Evolutionary conservation across 2,797 vertebrate genomes (phyloP).

Genomic region (Botia kubotai): DNA sequence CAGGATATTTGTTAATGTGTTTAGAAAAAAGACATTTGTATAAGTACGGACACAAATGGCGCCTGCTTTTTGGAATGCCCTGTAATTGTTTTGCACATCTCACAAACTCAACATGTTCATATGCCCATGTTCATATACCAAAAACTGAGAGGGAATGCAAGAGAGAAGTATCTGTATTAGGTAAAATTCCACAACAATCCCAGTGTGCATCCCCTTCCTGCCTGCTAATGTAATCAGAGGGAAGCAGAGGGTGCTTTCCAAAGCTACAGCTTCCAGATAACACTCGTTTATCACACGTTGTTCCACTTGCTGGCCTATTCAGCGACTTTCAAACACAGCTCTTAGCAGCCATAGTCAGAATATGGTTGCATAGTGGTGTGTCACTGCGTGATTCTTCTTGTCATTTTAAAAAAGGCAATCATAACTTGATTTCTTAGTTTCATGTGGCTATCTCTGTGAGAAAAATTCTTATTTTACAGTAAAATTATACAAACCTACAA

Average conservation of each 20-base stretch:
- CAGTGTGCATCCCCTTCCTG: conserved; percentile 77
- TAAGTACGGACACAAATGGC: no score
- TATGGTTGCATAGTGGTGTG: conserved; percentile 16
- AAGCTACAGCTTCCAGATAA: conserved; percentile 78
- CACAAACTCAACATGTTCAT: no score
- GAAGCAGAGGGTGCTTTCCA: conserved; percentile 80
- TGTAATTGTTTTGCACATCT: no score
- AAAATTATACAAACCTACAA: not conserved
- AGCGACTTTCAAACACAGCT: conserved; percentile 42
- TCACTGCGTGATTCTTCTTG: conserved; percentile 10
- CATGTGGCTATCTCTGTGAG: not conserved
- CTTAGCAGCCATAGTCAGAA: conserved; percentile 53
- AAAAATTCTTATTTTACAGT: not conserved
- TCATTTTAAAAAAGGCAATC: not conserved
- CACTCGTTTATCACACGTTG: conserved; percentile 79
- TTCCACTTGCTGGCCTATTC: conserved; percentile 67
- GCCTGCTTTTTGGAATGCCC: no score
- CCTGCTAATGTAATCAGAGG: conserved; percentile 77
- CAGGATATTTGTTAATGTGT: no score
- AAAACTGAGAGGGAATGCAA: conserved; percentile 7
- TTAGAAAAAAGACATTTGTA: no score
- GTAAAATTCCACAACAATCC: conserved; percentile 76
- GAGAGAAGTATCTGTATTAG: conserved; percentile 64
- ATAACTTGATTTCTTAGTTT: not conserved
- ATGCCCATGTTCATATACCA: no score